Evolutionary conservation across 2,113 vertebrate genomes (phyloP), one percentile per base, ranked within the genome.

Genomic region (Malurus melanocephalus): DNA sequence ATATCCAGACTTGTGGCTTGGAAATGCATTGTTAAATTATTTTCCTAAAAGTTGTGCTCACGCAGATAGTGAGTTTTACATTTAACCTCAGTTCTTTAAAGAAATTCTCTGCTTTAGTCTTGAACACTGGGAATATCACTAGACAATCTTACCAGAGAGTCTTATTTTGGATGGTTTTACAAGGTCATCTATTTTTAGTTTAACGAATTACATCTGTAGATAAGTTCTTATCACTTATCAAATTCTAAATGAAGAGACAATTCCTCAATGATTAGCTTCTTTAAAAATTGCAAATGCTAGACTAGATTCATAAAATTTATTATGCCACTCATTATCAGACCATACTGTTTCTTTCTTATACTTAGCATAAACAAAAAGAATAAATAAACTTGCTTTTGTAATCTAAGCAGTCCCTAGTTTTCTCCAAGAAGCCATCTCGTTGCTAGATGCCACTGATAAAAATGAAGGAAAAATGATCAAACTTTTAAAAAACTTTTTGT

Each of bases 291-390:
- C 6, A 68, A 84, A 57, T 81, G 11, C 24, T 85, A 45, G 16
- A 74, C 16, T 14, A 48, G 16, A 72, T 61, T 68, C 0, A 1
- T 75, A 46, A 68, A 45, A 65, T 26, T 13, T n/a, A n/a, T 33
- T 43, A 32, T 48, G 13, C 5, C 14, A 24, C 16, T 75, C 0
- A 0, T 67, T 87, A 52, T 28, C 15, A 74, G 56, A 59, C 30
- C 16, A 19, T 33, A 8, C 13, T 30, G 16, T 80, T 48, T 62
- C 15, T 71, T 90, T 71, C 23, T 65, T 71, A 20, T 32, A 21
- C 16, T 69, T 85, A n/a, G 10, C 5, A 2, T 51, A 77, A 72
- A 2, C 5, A 32, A 51, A 90, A 81, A 79, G 10, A 75, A 40
- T 15, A n/a, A 80, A 74, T 22, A 52, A 3, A 33, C 9, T 53